These are phyloP conservation scores for Enteromius viviparus DNA, from an alignment of 2,797 vertebrate species.

Conservation along the genomic window DNA sequence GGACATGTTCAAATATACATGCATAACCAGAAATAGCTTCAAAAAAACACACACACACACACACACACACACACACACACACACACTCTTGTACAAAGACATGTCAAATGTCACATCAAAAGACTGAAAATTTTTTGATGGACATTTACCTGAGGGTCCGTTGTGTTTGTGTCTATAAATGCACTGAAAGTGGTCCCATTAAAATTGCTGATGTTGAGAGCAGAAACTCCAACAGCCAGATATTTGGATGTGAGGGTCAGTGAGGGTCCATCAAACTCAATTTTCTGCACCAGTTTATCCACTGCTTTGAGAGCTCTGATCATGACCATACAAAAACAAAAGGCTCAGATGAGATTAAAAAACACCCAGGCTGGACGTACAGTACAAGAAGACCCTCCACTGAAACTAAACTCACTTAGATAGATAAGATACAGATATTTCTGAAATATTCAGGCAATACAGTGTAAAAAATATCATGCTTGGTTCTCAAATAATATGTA, in stretches of 20 bases:
- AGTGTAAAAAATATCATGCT: neutral
- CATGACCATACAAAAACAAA: neutral
- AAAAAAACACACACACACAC: neutral
- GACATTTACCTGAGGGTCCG: conserved; percentile 84
- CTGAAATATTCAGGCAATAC: neutral
- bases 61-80: neutral
- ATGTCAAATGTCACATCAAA: neutral
- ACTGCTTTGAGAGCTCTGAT: conserved; percentile 90
- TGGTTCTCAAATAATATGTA: neutral
- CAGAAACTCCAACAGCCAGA: conserved; percentile 85
- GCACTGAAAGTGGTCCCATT: conserved; percentile 87
- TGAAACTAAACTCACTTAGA: neutral
- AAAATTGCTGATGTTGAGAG: conserved; percentile 80
- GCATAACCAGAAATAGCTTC: conserved; percentile 3
- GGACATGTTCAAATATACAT: conserved; percentile 9
- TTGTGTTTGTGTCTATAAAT: conserved; percentile 77
- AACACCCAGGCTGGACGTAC: neutral
- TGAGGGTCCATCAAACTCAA: conserved; percentile 83
- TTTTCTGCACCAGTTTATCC: conserved; percentile 90
- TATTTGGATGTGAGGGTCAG: conserved; percentile 87
- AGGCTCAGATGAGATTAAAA: neutral
- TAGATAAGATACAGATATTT: conserved; percentile 2
- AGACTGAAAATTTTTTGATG: neutral
- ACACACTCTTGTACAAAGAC: neutral
- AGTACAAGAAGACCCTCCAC: neutral